Conservation (phyloP, 2,797 vertebrate genomes). For the Galaxias olidus region DNA sequence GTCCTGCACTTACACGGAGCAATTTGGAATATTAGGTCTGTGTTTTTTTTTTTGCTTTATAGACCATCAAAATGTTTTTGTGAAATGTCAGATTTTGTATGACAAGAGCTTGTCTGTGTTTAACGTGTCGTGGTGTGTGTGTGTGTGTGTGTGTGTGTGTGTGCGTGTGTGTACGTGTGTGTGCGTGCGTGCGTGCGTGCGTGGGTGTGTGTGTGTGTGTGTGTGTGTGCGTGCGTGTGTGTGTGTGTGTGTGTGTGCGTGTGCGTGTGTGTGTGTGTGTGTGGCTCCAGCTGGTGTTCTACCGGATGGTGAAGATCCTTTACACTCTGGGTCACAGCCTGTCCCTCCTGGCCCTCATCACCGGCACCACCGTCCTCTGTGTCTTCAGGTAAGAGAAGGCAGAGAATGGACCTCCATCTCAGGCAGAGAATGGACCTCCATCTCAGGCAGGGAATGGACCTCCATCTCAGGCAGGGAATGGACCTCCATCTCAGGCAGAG, state of each 20-base stretch:
- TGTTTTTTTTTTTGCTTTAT: not conserved
- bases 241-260: conserved; percentile 15
- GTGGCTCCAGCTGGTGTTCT: conserved; percentile 82
- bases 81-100: not conserved
- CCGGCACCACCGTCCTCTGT: conserved; percentile 86
- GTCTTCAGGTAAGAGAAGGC: conserved; percentile 79
- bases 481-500: no score
- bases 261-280: conserved; percentile 28
- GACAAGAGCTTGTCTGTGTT: conserved; percentile 5
- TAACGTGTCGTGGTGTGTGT: conserved; percentile 3
- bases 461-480: no score
- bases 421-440: no score
- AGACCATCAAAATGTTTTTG: not conserved
- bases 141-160: not conserved
- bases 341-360: conserved; percentile 87
- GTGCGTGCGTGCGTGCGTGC: conserved; percentile 6
- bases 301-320: conserved; percentile 82
- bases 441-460: no score
- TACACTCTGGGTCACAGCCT: conserved; percentile 90
- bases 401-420: no score
- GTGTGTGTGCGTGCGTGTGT: conserved; percentile 14
- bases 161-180: conserved; percentile 2
- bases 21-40: not conserved
- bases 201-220: not conserved
- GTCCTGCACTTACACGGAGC: no score